Percentiles rank a stretch among this genome's conserved stretches.
Conservation (phyloP, 2,888 invertebrate species). For the Willowsia nigromaculata region DNA sequence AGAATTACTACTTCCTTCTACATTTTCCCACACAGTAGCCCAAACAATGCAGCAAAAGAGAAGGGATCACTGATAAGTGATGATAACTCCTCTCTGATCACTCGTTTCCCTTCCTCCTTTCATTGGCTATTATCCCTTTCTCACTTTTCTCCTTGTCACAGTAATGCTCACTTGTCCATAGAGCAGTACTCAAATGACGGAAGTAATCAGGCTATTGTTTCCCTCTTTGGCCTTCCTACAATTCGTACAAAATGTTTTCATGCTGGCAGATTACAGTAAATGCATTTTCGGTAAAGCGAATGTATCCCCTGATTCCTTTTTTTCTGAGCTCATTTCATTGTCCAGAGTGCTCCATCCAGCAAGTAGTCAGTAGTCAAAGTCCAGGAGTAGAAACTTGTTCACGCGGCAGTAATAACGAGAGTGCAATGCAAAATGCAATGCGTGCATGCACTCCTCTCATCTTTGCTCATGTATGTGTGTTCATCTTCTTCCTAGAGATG, state of each 20-base stretch:
- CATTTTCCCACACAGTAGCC: background rate
- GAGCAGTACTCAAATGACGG: slow-evolving; percentile 14
- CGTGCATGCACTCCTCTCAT: background rate
- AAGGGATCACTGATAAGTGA: slow-evolving; percentile 19
- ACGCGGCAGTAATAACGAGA: background rate
- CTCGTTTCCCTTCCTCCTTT: background rate
- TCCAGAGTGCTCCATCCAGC: background rate
- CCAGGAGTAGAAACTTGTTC: background rate
- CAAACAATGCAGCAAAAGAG: background rate
- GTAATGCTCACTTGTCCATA: background rate
- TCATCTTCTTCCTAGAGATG: background rate
- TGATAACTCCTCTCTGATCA: slow-evolving; percentile 15
- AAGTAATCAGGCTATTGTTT: slow-evolving; percentile 41
- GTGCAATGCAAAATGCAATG: background rate
- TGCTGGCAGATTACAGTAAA: background rate
- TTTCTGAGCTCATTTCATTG: slow-evolving; percentile 31
- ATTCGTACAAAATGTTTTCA: background rate
- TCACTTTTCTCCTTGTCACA: background rate
- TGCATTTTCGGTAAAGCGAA: background rate
- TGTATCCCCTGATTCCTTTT: background rate
- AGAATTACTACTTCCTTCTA: background rate
- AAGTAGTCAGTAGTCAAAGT: background rate
- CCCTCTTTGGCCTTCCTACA: background rate
- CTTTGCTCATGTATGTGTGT: background rate
- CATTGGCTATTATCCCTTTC: slow-evolving; percentile 9